Evolutionary conservation across 2,113 vertebrate genomes (phyloP), one percentile per base, ranked within the genome.

Genomic region (Catharus bicknelli): DNA sequence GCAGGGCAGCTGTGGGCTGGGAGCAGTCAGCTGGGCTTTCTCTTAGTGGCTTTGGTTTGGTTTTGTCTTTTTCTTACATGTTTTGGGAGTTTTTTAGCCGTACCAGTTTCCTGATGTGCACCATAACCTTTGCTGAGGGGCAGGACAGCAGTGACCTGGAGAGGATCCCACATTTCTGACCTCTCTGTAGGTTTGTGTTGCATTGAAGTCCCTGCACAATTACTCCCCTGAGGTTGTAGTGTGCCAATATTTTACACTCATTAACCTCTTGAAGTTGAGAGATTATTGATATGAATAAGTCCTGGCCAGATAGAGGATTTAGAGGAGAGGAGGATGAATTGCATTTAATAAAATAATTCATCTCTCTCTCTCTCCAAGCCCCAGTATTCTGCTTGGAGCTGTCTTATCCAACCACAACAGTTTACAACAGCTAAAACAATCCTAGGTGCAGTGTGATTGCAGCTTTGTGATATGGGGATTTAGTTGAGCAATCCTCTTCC

Each of bases 351-450:
- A 79, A 90, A 83, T n/a, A 13, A 36, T 36, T 3, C 3, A 5
- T 38, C 1, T 45, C 30, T 43, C 47, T 36, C 47, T 55, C 6
- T 79, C 30, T 67, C 36, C 62, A 83, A 63, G 32, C n/a, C 32
- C 36, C 26, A 29, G 38, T 18, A 1, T 72, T 61, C 66, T 83
- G 59, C 42, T 64, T 38, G 40, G 63, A 87, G 79, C 84, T 63
- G 48, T 38, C 50, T 67, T 59, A 55, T 9, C 84, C 88, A 40
- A 25, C 61, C 0, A 0, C 77, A 53, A 1, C 1, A 1, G 34
- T 84, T 88, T 58, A 45, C 17, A 58, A 47, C 76, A 88, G 66
- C 84, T 82, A 7, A 90, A 89, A 72, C 57, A 69, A 80, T 77
- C 54, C 1, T 2, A 18, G 45, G 68, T 72, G 90, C 4, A 7